These are phyloP conservation scores for Limnephilus lunatus DNA, from an alignment of 2,888 invertebrate species.

Conservation along the genomic window DNA sequence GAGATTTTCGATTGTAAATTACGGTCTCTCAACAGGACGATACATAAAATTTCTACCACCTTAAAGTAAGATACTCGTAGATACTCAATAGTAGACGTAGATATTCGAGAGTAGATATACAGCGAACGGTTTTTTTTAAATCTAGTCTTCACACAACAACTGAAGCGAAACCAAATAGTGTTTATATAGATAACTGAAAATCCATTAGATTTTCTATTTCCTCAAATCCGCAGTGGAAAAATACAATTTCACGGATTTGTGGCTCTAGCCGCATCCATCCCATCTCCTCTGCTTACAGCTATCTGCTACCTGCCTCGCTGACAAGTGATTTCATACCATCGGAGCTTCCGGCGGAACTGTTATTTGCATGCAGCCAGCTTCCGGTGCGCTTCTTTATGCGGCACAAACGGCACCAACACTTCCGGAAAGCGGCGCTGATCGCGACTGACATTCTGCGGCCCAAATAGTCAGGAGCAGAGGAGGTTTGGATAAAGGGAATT, in stretches of 20 bases:
- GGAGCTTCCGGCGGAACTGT: neutral
- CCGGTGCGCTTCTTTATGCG: conserved; percentile 13
- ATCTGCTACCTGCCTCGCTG: neutral
- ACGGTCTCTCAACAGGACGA: too few relatives aligned
- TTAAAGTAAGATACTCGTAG: too few relatives aligned
- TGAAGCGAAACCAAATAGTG: neutral
- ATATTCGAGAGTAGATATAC: neutral
- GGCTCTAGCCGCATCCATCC: neutral
- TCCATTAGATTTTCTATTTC: neutral
- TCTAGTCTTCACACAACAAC: neutral
- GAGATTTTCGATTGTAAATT: too few relatives aligned
- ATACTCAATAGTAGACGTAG: too few relatives aligned
- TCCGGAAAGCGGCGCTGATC: conserved; percentile 1
- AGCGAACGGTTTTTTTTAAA: neutral
- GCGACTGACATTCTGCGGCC: neutral
- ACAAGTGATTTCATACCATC: conserved; percentile 24
- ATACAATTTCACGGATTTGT: neutral
- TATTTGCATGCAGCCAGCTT: conserved; percentile 28
- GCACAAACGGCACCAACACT: conserved; percentile 3
- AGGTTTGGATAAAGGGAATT: neutral
- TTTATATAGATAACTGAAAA: neutral
- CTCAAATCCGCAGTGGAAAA: neutral
- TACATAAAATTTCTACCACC: too few relatives aligned
- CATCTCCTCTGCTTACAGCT: neutral
- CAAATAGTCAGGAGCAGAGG: neutral